Evolutionary conservation across 2,888 invertebrate species (phyloP), one percentile per base, ranked within the genome.

Genomic region (Branchellion lobata): DNA sequence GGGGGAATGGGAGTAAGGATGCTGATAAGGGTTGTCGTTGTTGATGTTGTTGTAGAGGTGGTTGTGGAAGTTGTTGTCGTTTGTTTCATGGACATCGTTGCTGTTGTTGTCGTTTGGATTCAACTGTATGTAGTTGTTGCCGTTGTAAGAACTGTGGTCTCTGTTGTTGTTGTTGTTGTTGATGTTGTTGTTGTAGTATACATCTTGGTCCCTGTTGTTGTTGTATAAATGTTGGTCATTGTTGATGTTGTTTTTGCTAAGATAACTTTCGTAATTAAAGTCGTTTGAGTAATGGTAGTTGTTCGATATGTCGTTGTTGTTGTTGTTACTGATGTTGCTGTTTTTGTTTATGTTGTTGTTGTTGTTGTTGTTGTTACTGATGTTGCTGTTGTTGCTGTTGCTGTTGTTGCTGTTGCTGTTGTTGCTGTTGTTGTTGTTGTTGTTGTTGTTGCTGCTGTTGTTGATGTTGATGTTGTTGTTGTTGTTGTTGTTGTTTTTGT

Each of bases 381-480:
- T n/a, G n/a, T n/a, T n/a, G n/a, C n/a, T n/a, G 0, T 68, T 1
- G 68, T 68, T 68, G 18, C 29, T 14, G 29, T 31, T 68, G 27
- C 29, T 29, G 29, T 29, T 18, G 33, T 68, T n/a, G 68, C 29
- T 21, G 29, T 33, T 18, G 0, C 29, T 68, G 27, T 18, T 68
- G 18, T 27, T 29, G 21, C 33, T 29, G 33, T 24, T 29, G 1
- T 33, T 68, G 14, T 40, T 29, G 27, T 40, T 31, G 34, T 31
- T 33, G 71, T 21, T 71, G 72, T 40, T 72, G 72, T 24, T 72
- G 72, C 21, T 33, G 69, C 27, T 69, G 69, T 29, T 11, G 65
- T 29, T 65, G 65, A 27, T 21, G 65, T 24, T 29, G n/a, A 31
- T 11, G 24, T 24, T 5, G 31, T 24, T 33, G 31, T 69, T 21